Evolutionary conservation across 2,888 invertebrate genomes (phyloP).

Genomic region (Caenorhabditis plicata): DNA sequence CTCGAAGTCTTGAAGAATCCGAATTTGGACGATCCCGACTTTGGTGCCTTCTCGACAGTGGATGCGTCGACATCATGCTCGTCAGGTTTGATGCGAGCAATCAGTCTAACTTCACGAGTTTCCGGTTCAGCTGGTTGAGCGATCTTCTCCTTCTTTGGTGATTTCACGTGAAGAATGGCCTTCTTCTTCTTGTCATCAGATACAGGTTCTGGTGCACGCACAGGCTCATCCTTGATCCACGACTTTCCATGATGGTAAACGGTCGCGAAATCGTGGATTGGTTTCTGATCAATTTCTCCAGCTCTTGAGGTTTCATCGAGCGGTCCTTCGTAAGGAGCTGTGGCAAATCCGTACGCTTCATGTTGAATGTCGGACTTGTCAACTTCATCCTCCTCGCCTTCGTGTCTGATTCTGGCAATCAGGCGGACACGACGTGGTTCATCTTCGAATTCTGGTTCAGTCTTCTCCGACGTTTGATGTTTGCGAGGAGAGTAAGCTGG

Average conservation of each 20-base stretch:
- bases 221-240: conserved; percentile 6
- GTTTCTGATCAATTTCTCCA: conserved; percentile 14
- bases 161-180: too few species aligned
- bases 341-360: conserved; percentile 12
- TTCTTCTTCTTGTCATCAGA: too few species aligned
- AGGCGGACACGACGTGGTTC: conserved; percentile 5
- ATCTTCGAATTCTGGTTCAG: not conserved
- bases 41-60: conserved; percentile 5
- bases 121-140: conserved; percentile 11
- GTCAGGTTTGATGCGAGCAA: conserved; percentile 21
- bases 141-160: conserved; percentile 11
- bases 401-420: conserved; percentile 21
- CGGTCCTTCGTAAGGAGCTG: conserved; percentile 12
- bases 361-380: too few species aligned
- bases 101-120: conserved; percentile 24
- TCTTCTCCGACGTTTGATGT: not conserved
- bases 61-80: conserved; percentile 3
- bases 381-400: conserved; percentile 34
- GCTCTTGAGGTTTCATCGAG: conserved; percentile 7
- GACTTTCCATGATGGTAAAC: conserved; percentile 16
- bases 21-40: conserved; percentile 8
- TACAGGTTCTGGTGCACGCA: too few species aligned
- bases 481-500: conserved; percentile 10
- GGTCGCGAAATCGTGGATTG: conserved; percentile 10
- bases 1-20: conserved; percentile 12